Evolutionary conservation across 2,797 vertebrate species (phyloP), one percentile per base, ranked within the genome.

Genomic region (Aulostomus chinensis): DNA sequence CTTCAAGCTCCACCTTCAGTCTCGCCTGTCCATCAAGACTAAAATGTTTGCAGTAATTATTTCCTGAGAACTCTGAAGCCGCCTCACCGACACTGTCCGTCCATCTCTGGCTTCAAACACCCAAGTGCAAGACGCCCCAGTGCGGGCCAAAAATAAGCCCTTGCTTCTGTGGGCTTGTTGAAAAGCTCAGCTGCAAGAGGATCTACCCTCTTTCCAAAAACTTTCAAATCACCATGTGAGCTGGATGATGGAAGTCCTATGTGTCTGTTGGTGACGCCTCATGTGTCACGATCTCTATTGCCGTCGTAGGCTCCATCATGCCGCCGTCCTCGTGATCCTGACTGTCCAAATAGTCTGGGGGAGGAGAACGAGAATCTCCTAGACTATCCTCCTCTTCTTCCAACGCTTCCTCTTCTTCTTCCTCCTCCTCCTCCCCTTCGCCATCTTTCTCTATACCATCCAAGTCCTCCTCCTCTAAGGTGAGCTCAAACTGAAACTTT

Each of bases 401-500:
- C 18, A 78, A 49, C n/a, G 74, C 81, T 8, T 73, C 86, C 24
- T 73, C 71, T 12, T 73, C 68, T 0, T 66, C 69, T 1, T 69
- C 76, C 1, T 83, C 77, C 0, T 84, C 86, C 8, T 81, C 86
- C 1, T 89, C 89, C 47, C 41, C 84, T 4, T 94, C 93, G 1
- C 89, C 85, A 0, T 97, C 93, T 74, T 94, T 96, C 41, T 98
- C 95, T 0, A 93, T 94, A 12, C 95, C 94, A 7, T 99, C 94
- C 0, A 94, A 92, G 53, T 93, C 91, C 76, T 98, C 96, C 80
- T 99, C 97, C 85, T 98, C 97, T 46, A 99, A 81, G 0, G 97
- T 98, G 58, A 99, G 91, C 80, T 98, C 97, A 28, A 98, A 99
- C 31, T 99, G 96, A 83, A 99, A 99, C 61, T 98, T 99, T 72